Evolutionary conservation across 37 sponge, comb jelly and placozoan genomes (phyloP).

Genomic region (Mnemiopsis leidyi): DNA sequence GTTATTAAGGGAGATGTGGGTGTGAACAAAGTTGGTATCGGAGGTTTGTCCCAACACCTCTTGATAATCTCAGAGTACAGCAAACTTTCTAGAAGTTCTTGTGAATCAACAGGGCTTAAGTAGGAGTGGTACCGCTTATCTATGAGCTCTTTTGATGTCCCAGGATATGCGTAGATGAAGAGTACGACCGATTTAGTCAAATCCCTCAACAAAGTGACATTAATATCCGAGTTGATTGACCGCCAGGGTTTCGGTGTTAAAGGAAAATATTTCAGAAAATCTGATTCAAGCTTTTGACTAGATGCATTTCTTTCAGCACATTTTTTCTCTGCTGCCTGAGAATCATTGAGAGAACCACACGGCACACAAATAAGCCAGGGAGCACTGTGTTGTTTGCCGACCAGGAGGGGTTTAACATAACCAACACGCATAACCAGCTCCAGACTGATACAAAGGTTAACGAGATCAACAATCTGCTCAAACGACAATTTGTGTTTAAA

Average conservation of each 20-base stretch:
- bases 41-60: neutral
- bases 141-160: conserved; percentile 1
- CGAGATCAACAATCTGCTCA: neutral
- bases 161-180: conserved; percentile 23
- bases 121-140: neutral
- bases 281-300: neutral
- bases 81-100: conserved; percentile 49
- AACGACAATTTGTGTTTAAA: neutral
- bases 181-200: neutral
- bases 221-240: conserved; percentile 11
- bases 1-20: neutral
- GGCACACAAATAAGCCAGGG: neutral
- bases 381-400: neutral
- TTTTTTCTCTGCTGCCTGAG: neutral
- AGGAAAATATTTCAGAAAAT: conserved; percentile 1
- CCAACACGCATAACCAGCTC: neutral
- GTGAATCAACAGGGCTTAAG: neutral
- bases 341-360: neutral
- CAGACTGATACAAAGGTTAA: neutral
- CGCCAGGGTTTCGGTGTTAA: conserved; percentile 13
- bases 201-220: neutral
- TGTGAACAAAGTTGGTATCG: neutral
- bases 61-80: neutral
- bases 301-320: neutral
- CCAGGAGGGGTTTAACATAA: neutral